Evolutionary conservation across 1,140 invertebrate species (phyloP), one percentile per base, ranked within the genome.

Genomic region (Leptinotarsa lineolata): DNA sequence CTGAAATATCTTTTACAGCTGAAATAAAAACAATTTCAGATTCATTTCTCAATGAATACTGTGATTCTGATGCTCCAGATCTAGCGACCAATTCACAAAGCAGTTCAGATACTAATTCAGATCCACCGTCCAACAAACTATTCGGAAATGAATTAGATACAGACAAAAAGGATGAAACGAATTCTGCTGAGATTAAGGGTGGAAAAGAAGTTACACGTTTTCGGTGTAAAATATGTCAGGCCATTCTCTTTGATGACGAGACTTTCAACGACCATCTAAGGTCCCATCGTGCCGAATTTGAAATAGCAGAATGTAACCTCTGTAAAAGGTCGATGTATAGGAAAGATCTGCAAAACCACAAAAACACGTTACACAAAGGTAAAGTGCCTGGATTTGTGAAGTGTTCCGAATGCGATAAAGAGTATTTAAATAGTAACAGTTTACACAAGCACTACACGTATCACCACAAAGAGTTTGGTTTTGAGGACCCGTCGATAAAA

Each of bases 381-480:
- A 16, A 58, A 54, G 18, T 39, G 15, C 20, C 46, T 8, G 44
- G 44, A 15, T 30, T 63, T 15, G 24, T 68, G 44, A 68, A 68
- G 44, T 68, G 67, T 18, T 68, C 67, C 11, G 67, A 45, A 20
- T 68, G 67, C 18, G 45, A 68, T 24, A 58, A 68, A 21, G 15
- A 54, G 4, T 68, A 68, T 24, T 12, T 22, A 2, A 21, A 22
- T n/a, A 24, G n/a, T 13, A 12, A 21, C 1, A 39, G 18, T 24
- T 21, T 48, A 11, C 46, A 45, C 15, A 48, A 58, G n/a, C 67
- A 68, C 22, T 68, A 54, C 46, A 16, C 48, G 2, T 20, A 48
- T n/a, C n/a, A 68, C 11, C 67, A 68, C 67, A 45, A 68, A 68
- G 48, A 68, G 46, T 68, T 58, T 21, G 67, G 45, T 15, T 16